Conservation (phyloP, 2,888 invertebrate species). For the Saturnia japonica region DNA sequence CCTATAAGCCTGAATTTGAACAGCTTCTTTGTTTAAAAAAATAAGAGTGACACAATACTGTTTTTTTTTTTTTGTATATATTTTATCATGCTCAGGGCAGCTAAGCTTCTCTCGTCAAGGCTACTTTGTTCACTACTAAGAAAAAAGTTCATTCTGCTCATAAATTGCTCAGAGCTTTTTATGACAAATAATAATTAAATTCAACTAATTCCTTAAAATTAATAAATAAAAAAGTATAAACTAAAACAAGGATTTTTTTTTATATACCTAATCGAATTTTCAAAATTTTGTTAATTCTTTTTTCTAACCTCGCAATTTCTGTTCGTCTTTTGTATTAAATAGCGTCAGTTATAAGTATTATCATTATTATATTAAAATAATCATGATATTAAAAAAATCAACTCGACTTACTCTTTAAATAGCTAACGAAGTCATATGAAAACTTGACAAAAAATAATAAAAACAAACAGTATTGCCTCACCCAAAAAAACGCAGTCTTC, state of each 20-base stretch:
- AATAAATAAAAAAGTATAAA: too few species aligned
- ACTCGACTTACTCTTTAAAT: not conserved
- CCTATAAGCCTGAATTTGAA: conserved; percentile 18
- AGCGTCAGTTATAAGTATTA: too few species aligned
- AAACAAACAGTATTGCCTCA: conserved; percentile 51
- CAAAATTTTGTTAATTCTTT: too few species aligned
- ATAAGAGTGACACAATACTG: conserved; percentile 24
- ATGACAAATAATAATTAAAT: not conserved
- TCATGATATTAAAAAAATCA: too few species aligned
- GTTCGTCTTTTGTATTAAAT: too few species aligned
- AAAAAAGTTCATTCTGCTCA: not conserved
- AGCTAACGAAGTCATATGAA: not conserved
- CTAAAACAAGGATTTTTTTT: too few species aligned
- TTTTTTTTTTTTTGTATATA: conserved; percentile 25
- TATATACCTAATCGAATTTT: too few species aligned
- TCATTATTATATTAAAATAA: too few species aligned
- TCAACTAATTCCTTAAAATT: too few species aligned
- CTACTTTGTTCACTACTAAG: not conserved
- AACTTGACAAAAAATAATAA: conserved; percentile 23
- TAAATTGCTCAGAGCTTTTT: not conserved
- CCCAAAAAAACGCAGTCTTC: conserved; percentile 47
- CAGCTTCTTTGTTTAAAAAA: conserved; percentile 11
- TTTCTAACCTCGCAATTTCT: too few species aligned
- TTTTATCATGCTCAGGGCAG: conserved; percentile 8
- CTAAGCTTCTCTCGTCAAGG: conserved; percentile 19